Evolutionary conservation across 1,140 invertebrate genomes (phyloP), one percentile per base, ranked within the genome.

Genomic region (Drosophila leontia): DNA sequence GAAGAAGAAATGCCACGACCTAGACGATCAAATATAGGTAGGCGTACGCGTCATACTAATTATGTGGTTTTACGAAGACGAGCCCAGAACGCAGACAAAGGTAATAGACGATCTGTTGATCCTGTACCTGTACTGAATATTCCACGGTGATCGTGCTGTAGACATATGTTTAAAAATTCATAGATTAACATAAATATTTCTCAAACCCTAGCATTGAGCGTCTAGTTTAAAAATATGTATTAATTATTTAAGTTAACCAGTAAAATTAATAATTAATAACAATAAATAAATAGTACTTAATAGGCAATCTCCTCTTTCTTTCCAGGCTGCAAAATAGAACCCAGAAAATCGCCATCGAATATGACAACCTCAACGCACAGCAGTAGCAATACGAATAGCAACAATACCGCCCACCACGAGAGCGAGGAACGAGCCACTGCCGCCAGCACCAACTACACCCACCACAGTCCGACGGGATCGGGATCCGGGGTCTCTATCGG

Each of bases 291-390:
- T 12, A 51, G 17, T 1, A 17, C 7, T 29, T 7, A 32, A 15
- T 32, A 11, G 3, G 3, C 8, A n/a, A 41, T 19, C 12, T 17
- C n/a, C 32, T 57, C 39, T 9, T 4, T 2, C 2, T 17, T 65
- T 37, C 7, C 32, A 45, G 63, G 32, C 19, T 35, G 26, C 19
- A 7, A 35, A 32, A 26, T 13, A n/a, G 29, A 29, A 29, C 3
- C 5, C 8, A 64, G 17, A 39, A 68, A 44, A 34, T 11, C 17
- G 17, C 55, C 34, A 61, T 55, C 61, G 56, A 87, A 83, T 88
- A 87, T 87, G 83, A 87, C 83, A 75, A 87, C 83, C 75, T 87
- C 82, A 87, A 87, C 82, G 83, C 83, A 45, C 29, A 71, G 37
- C 61, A 65, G 41, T 45, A 75, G 45, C 69, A 81, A 45, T 44